These are phyloP conservation scores for Diarsia mendica DNA, from an alignment of 2,888 invertebrate genomes.

Conservation along the genomic window DNA sequence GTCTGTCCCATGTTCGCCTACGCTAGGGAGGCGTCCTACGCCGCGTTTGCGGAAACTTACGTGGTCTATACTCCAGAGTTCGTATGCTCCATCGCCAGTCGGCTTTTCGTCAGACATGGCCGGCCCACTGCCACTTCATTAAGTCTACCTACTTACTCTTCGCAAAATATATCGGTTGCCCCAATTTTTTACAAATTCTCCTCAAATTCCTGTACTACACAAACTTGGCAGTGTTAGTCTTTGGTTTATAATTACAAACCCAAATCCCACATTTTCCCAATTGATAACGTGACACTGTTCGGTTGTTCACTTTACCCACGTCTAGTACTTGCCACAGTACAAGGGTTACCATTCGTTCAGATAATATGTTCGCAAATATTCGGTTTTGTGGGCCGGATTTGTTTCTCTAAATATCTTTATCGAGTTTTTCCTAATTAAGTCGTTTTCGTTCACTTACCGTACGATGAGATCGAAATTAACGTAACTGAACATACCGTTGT, in stretches of 20 bases:
- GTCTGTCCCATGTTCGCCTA: not conserved
- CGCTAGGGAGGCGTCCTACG: not conserved
- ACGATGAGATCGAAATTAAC: not conserved
- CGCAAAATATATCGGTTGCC: not conserved
- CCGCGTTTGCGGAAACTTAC: not conserved
- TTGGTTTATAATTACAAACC: slow-evolving; percentile 1
- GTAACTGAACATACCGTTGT: not conserved
- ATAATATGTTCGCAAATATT: not conserved
- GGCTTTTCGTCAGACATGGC: not conserved
- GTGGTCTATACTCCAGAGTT: not conserved
- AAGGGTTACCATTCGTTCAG: not conserved
- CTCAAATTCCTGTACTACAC: not conserved
- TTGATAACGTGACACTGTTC: slow-evolving; percentile 29
- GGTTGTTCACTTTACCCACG: slow-evolving; percentile 12
- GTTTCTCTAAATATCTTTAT: not conserved
- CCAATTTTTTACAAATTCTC: not conserved
- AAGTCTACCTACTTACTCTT: no score
- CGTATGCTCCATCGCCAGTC: not conserved
- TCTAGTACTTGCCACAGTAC: slow-evolving; percentile 1
- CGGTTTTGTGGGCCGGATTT: not conserved
- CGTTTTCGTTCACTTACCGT: not conserved
- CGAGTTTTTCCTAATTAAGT: not conserved
- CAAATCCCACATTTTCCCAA: slow-evolving; percentile 15
- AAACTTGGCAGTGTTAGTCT: not conserved
- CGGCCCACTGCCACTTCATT: not conserved